Conservation (phyloP, 2,797 vertebrate genomes). For the Characodon lateralis region DNA sequence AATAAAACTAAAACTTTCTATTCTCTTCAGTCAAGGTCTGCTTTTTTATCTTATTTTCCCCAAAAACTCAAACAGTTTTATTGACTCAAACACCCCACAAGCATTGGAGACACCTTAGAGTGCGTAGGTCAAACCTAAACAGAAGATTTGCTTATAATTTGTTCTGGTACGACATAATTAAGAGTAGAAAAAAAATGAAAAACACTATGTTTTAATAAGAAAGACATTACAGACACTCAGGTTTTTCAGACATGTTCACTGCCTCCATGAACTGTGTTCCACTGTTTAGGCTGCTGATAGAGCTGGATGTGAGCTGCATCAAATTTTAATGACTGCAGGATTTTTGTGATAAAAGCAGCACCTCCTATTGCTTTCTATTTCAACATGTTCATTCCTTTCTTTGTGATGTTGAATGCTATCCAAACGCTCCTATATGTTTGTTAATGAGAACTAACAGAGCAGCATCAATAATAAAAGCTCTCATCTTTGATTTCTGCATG, state of each 20-base stretch:
- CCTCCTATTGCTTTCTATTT: slow-evolving; percentile 13
- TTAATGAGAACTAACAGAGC: slow-evolving; percentile 15
- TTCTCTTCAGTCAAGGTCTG: neutral
- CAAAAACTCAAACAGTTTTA: neutral
- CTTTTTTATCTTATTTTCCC: neutral
- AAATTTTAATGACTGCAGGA: slow-evolving; percentile 5
- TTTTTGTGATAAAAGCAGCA: slow-evolving; percentile 7
- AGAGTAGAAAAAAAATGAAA: neutral
- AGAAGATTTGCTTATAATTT: neutral
- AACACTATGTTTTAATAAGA: neutral
- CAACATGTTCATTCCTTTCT: slow-evolving; percentile 5
- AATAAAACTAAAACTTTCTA: neutral
- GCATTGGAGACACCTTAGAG: neutral
- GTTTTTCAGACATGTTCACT: neutral
- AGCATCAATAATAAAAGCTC: slow-evolving; percentile 30
- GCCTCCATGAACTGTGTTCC: neutral
- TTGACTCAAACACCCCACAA: neutral
- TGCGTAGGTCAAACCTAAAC: neutral
- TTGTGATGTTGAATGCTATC: neutral
- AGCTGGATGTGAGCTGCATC: neutral
- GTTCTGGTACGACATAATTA: neutral
- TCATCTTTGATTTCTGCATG: slow-evolving; percentile 44
- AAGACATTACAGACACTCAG: neutral
- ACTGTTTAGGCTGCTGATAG: neutral
- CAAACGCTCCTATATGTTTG: slow-evolving; percentile 10